Conservation (phyloP, 2,113 vertebrate genomes). For the Spheniscus mendiculus region DNA sequence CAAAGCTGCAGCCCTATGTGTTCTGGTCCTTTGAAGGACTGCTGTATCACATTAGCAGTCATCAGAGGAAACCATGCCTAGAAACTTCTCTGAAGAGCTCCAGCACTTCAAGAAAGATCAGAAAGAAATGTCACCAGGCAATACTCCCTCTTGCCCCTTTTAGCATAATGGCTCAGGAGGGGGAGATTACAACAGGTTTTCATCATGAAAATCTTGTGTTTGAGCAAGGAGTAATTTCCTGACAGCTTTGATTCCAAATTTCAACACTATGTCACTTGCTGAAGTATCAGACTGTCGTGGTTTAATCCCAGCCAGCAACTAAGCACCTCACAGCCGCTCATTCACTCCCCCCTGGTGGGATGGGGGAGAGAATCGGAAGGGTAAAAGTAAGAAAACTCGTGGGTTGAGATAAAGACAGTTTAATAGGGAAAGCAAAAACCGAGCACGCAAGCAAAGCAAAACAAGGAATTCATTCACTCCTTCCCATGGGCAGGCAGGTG, state of each 20-base stretch:
- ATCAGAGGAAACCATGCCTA: slow-evolving; percentile 17
- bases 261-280: slow-evolving; percentile 69
- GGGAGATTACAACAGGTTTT: slow-evolving; percentile 63
- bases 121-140: slow-evolving; percentile 40
- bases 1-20: neutral
- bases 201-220: slow-evolving; percentile 54
- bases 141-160: neutral
- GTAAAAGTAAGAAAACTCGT: too few relatives aligned
- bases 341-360: too few relatives aligned
- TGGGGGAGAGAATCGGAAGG: too few relatives aligned
- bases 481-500: too few relatives aligned
- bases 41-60: slow-evolving; percentile 30
- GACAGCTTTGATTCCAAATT: slow-evolving; percentile 70
- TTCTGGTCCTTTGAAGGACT: slow-evolving; percentile 35
- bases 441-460: too few relatives aligned
- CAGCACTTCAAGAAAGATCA: slow-evolving; percentile 49
- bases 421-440: too few relatives aligned
- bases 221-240: slow-evolving; percentile 58
- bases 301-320: too few relatives aligned
- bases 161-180: slow-evolving; percentile 35
- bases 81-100: slow-evolving; percentile 49
- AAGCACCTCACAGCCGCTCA: too few relatives aligned
- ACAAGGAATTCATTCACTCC: too few relatives aligned
- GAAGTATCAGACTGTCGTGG: slow-evolving; percentile 46
- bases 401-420: too few relatives aligned